phyloP scores from a whole-genome alignment of 2,888 invertebrate species.

The Nipponacmea schrenckii region DNA sequence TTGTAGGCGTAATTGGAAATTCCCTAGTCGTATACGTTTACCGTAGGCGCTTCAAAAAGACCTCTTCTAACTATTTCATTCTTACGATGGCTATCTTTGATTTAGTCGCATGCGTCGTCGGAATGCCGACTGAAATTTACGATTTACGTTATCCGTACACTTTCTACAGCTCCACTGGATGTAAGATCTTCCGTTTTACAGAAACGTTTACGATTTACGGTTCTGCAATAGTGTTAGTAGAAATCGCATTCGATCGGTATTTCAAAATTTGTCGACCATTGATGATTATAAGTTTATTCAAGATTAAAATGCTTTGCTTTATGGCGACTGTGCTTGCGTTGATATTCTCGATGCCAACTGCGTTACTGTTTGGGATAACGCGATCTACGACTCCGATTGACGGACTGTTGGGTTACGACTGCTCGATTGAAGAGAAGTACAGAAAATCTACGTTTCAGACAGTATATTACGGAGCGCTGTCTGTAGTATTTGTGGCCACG shows the following conservation, averaged over 20 bases:
- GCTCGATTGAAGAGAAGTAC: constrained; percentile 49
- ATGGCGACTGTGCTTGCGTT: constrained; percentile 43
- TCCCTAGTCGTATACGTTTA: constrained; percentile 51
- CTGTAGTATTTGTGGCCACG: constrained; percentile 42
- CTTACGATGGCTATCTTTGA: constrained; percentile 57
- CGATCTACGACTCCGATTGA: constrained; percentile 35
- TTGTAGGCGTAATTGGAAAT: constrained; percentile 51
- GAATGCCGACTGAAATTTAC: constrained; percentile 53
- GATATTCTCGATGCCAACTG: constrained; percentile 43
- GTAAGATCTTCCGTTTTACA: constrained; percentile 50
- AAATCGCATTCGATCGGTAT: constrained; percentile 57
- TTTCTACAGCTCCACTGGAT: constrained; percentile 47
- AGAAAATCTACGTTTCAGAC: constrained; percentile 37
- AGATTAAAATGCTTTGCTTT: constrained; percentile 48
- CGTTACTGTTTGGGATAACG: constrained; percentile 48
- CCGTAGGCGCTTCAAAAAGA: constrained; percentile 46
- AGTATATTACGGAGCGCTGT: constrained; percentile 43
- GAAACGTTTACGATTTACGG: constrained; percentile 51
- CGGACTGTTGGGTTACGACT: constrained; percentile 44
- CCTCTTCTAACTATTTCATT: constrained; percentile 58
- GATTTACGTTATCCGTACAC: constrained; percentile 52
- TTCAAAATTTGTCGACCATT: constrained; percentile 56
- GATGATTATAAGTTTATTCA: constrained; percentile 43
- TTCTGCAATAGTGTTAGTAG: constrained; percentile 51
- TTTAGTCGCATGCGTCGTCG: constrained; percentile 50